These are phyloP conservation scores for Tanytarsus gracilentus DNA, from an alignment of 2,888 invertebrate species.

Conservation along the genomic window DNA sequence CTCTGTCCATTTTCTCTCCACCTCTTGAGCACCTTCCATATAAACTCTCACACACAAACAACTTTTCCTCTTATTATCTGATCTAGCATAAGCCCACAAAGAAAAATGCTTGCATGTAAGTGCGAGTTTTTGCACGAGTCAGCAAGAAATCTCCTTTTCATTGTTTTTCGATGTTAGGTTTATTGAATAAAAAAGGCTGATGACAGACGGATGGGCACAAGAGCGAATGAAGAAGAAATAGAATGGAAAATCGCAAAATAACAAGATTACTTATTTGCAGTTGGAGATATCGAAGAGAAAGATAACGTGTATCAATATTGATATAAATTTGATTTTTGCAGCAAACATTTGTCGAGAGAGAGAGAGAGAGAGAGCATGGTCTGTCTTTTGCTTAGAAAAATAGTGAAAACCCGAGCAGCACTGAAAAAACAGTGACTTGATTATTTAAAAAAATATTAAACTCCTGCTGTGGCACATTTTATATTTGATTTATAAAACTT, in stretches of 20 bases:
- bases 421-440: too few species aligned
- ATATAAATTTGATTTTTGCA: constrained; percentile 20
- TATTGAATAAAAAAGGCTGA: not conserved
- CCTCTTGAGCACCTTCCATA: too few species aligned
- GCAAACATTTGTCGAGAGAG: constrained; percentile 12
- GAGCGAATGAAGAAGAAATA: constrained; percentile 6
- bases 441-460: too few species aligned
- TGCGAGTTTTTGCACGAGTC: constrained; percentile 10
- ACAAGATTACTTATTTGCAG: constrained; percentile 27
- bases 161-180: constrained; percentile 8
- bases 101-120: constrained; percentile 5
- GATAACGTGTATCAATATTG: constrained; percentile 27
- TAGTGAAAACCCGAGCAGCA: too few species aligned
- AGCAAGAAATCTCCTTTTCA: constrained; percentile 2
- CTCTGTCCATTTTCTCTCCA: too few species aligned
- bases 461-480: too few species aligned
- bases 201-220: not conserved
- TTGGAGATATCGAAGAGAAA: constrained; percentile 27
- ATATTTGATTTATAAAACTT: too few species aligned
- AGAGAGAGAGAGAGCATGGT: too few species aligned
- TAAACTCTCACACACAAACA: not conserved
- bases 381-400: too few species aligned
- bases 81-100: too few species aligned
- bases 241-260: constrained; percentile 18
- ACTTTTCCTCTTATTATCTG: not conserved